Percentiles rank a stretch among this genome's conserved stretches.
Evolutionary conservation across 2,113 vertebrate species (phyloP).

Genomic region (Mionectes macconnelli): DNA sequence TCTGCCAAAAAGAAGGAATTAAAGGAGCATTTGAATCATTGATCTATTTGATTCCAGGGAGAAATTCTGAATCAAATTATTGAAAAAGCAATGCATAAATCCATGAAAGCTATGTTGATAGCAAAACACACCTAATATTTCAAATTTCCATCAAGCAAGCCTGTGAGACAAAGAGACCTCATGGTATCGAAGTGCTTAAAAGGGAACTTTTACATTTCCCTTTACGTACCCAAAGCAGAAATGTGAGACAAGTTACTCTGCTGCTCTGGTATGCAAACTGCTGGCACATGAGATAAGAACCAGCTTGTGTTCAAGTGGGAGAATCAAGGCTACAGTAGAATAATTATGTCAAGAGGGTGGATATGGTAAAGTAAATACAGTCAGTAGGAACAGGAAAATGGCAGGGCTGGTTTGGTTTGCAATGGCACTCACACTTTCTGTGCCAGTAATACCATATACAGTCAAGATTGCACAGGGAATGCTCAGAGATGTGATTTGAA

Average conservation of each 20-base stretch:
- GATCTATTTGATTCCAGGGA: not conserved
- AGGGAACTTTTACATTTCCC: not conserved
- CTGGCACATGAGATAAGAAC: not conserved
- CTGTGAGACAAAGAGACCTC: not conserved
- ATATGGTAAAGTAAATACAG: not conserved
- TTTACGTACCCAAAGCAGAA: not conserved
- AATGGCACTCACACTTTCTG: accelerated
- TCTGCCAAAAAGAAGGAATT: not conserved
- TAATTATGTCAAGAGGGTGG: not conserved
- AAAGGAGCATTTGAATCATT: not conserved
- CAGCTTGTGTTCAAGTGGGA: not conserved
- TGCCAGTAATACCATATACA: not conserved
- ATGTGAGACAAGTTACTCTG: not conserved
- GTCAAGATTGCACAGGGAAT: not conserved
- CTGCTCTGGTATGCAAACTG: not conserved
- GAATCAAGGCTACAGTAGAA: not conserved
- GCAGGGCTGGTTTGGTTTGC: not conserved
- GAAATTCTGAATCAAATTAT: not conserved
- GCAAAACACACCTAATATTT: not conserved
- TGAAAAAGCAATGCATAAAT: not conserved
- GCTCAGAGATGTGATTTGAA: not conserved
- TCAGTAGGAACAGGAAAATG: not conserved
- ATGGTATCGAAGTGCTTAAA: not conserved
- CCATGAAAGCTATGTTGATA: not conserved
- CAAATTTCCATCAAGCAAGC: not conserved